A percentile compares a stretch with the other conserved stretches of the same genome.
Conservation (phyloP, 2,113 vertebrate species). For the Pteropus alecto region DNA sequence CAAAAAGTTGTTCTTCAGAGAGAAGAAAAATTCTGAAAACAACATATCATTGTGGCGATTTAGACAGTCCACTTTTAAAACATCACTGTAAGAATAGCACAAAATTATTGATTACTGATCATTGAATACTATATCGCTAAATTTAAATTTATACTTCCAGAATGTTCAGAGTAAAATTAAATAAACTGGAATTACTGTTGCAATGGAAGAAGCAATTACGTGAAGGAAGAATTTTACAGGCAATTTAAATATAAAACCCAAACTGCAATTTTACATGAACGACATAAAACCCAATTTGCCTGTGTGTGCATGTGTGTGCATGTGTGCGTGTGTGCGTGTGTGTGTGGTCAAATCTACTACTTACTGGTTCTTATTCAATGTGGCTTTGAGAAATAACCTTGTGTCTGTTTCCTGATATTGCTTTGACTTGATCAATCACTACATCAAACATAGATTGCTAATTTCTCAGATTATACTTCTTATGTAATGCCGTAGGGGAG, state of each 20-base stretch:
- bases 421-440: background rate
- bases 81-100: background rate
- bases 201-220: background rate
- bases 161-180: conserved; percentile 5
- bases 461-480: background rate
- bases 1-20: background rate
- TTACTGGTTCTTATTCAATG: background rate
- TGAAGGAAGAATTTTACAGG: background rate
- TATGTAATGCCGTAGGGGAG: background rate
- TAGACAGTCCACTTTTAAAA: background rate
- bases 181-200: background rate
- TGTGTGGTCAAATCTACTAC: background rate
- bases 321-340: background rate
- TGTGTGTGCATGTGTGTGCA: too few relatives aligned
- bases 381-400: background rate
- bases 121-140: background rate
- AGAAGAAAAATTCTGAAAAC: background rate
- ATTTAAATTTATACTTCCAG: conserved; percentile 26
- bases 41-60: background rate
- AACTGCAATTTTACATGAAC: background rate
- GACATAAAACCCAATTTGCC: background rate
- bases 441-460: background rate
- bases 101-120: background rate
- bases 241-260: background rate
- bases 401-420: background rate